Base-by-base conservation (phyloP, 2,888 invertebrate species). In the Chirona hameri region DNA sequence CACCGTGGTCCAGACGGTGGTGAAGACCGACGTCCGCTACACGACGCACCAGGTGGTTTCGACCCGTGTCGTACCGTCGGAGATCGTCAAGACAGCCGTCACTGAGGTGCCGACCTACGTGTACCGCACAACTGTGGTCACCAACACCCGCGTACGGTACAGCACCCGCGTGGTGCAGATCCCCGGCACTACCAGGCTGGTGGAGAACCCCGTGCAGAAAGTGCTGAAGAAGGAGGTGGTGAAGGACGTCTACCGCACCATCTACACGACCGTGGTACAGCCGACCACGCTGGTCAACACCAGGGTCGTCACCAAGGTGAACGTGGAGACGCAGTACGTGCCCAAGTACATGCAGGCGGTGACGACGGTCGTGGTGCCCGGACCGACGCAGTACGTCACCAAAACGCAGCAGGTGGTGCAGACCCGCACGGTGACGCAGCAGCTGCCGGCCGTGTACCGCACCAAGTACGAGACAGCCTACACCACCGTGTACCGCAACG, bases 401-500 rank as follows among this genome's bases (percentile, higher is more conserved):
- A 18, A 21, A 7, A 76, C 76, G 27, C 7, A 15, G 39, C 76
- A 76, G 76, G 76, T 76, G 76, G 18, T 46, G 7, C 24, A 12
- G 39, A 76, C 76, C 10, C 7, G 18, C 5, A 24, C 46, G 39
- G 39, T 24, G 39, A 7, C 24, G 39, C 76, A 46, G 24, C 46
- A 21, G 24, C 46, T 7, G 39, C 39, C 76, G 76, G 39, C 76
- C 21, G 76, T 76, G 24, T 24, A 39, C 39, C 76, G 76, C 76
- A 76, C 76, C 76, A 46, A 46, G 76, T 76, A 76, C 39, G 9
- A 24, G 46, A 76, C 76, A 10, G 21, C 18, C 21, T 46, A 76
- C 76, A 39, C 76, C 2, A 76, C 39, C 46, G 76, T 76, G 27
- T 76, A 76, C 76, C 46, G 76, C 76, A 76, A 39, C 24, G 76